Evolutionary conservation across 2,888 invertebrate genomes (phyloP).

Genomic region (Chesias legatella): DNA sequence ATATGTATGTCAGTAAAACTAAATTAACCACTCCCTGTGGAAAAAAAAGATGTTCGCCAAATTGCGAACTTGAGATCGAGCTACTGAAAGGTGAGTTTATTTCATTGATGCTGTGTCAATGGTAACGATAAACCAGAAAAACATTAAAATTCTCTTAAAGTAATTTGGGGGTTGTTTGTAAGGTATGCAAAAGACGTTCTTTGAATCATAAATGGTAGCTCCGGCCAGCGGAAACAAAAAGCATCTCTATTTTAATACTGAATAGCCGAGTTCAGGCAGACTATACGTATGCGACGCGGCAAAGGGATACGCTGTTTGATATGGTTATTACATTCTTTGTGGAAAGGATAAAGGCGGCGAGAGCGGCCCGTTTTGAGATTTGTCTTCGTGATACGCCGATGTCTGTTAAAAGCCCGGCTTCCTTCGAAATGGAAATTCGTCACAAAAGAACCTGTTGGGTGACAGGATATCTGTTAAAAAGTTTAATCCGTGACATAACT

Average conservation of each 20-base stretch:
- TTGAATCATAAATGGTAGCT: slow-evolving; percentile 63
- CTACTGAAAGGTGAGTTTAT: too few relatives aligned
- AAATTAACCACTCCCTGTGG: too few relatives aligned
- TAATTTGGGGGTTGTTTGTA: slow-evolving; percentile 38
- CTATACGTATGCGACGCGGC: slow-evolving; percentile 75
- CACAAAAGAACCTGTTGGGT: slow-evolving; percentile 57
- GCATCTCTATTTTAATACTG: slow-evolving; percentile 69
- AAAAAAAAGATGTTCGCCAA: too few relatives aligned
- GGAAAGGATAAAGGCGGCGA: slow-evolving; percentile 65
- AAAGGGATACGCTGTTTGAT: slow-evolving; percentile 77
- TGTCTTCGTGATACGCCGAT: slow-evolving; percentile 76
- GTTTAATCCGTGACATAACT: slow-evolving; percentile 63
- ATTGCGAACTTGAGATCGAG: too few relatives aligned
- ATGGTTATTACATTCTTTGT: slow-evolving; percentile 80
- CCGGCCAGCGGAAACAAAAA: slow-evolving; percentile 68
- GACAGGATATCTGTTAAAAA: slow-evolving; percentile 44
- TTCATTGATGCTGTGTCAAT: slow-evolving; percentile 14
- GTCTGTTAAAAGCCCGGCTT: slow-evolving; percentile 60
- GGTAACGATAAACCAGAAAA: slow-evolving; percentile 18
- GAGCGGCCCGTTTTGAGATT: slow-evolving; percentile 61
- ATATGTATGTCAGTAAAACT: too few relatives aligned
- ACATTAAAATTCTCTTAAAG: slow-evolving; percentile 19
- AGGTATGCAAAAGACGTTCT: slow-evolving; percentile 49
- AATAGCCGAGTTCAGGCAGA: slow-evolving; percentile 52
- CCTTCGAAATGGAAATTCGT: slow-evolving; percentile 68